phyloP scores from a whole-genome alignment of 1,140 invertebrate species.

The Drosophila repletoides region DNA sequence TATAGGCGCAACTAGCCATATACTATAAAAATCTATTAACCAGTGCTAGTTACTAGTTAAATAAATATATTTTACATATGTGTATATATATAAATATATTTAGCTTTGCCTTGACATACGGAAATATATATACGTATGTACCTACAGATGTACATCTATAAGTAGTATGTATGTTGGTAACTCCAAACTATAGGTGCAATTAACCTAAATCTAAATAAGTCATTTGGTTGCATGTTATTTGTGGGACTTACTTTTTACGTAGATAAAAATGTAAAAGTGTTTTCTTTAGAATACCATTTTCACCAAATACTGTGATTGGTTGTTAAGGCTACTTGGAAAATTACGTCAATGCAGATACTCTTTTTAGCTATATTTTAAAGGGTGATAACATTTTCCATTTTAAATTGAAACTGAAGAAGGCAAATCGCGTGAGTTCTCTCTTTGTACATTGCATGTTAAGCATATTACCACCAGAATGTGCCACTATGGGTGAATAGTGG shows the following conservation, averaged over 20 bases:
- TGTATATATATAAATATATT: conserved; percentile 2
- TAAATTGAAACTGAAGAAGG: conserved; percentile 10
- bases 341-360: conserved; percentile 31
- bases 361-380: conserved; percentile 16
- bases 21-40: too few relatives aligned
- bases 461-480: conserved; percentile 31
- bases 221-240: conserved; percentile 28
- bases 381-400: conserved; percentile 26
- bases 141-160: background rate
- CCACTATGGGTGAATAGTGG: conserved; percentile 5
- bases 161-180: background rate
- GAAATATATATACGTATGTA: background rate
- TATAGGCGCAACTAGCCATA: too few relatives aligned
- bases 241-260: too few relatives aligned
- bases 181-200: conserved; percentile 34
- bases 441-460: conserved; percentile 8
- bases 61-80: too few relatives aligned
- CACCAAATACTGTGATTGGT: conserved; percentile 3
- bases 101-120: background rate
- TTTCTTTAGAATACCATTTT: background rate
- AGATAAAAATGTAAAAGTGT: conserved; percentile 34
- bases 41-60: too few relatives aligned
- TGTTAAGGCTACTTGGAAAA: conserved; percentile 1
- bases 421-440: conserved; percentile 21
- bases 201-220: conserved; percentile 49